These are phyloP conservation scores for Nycticebus coucang DNA, from an alignment of 2,113 vertebrate genomes.

Conservation along the genomic window DNA sequence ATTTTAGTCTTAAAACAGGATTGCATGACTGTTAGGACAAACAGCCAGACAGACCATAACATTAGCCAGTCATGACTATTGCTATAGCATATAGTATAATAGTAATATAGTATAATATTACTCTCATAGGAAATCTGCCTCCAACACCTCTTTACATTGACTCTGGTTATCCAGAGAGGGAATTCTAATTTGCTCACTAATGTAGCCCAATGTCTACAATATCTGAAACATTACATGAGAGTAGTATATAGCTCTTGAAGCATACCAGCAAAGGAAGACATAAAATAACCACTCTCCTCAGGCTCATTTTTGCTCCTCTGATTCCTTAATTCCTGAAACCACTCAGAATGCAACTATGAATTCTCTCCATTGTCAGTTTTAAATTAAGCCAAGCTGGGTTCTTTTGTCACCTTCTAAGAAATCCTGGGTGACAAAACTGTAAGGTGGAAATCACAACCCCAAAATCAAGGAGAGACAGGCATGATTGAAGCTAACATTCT, in stretches of 20 bases:
- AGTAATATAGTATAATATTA: no score
- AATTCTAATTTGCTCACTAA: neutral
- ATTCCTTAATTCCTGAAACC: neutral
- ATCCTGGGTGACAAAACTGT: neutral
- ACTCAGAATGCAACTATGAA: neutral
- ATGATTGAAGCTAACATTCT: neutral
- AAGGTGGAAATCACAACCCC: neutral
- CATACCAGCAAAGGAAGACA: neutral
- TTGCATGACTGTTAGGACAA: neutral
- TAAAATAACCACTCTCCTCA: neutral
- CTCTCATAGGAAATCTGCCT: neutral
- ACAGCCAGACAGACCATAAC: neutral
- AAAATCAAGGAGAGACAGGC: neutral
- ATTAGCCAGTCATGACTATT: neutral
- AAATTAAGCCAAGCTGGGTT: neutral
- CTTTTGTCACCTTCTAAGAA: neutral
- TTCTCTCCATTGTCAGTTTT: neutral
- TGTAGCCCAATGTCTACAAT: no score
- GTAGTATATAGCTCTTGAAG: neutral
- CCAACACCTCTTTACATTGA: neutral
- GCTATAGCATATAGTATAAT: fast-evolving
- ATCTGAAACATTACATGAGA: neutral
- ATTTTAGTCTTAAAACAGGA: neutral
- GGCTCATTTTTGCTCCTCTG: neutral
- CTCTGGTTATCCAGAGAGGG: neutral